Conservation (phyloP, 1,140 invertebrate genomes). For the Drosophila obscura region DNA sequence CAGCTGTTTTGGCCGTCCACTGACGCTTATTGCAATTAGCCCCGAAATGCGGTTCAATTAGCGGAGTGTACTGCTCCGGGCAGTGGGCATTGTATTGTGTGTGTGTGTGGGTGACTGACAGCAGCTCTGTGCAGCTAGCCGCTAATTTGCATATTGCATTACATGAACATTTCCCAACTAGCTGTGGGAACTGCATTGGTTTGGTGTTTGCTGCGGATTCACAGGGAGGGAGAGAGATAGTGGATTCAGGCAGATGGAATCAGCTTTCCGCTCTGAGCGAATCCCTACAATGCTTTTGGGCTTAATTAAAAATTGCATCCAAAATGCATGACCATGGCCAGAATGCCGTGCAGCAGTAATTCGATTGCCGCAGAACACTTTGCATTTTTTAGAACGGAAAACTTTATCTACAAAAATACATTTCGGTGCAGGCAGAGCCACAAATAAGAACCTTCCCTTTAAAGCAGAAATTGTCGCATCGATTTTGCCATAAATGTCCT, state of each 20-base stretch:
- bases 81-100: background rate
- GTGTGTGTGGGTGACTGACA: slow-evolving; percentile 5
- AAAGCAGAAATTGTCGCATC: slow-evolving; percentile 22
- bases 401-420: too few relatives aligned
- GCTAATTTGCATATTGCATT: slow-evolving; percentile 61
- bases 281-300: slow-evolving; percentile 16
- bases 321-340: slow-evolving; percentile 1
- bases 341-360: slow-evolving; percentile 28
- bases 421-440: background rate
- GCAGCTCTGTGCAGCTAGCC: slow-evolving; percentile 14
- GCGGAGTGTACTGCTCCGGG: slow-evolving; percentile 26
- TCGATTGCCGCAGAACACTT: slow-evolving; percentile 6
- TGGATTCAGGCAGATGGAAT: slow-evolving; percentile 3
- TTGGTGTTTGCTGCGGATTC: background rate
- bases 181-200: slow-evolving; percentile 9
- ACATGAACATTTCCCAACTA: slow-evolving; percentile 35
- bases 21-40: slow-evolving; percentile 41
- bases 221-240: background rate
- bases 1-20: too few relatives aligned
- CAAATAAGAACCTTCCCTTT: background rate
- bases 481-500: slow-evolving; percentile 31
- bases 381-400: too few relatives aligned
- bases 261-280: background rate
- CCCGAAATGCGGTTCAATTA: slow-evolving; percentile 52
- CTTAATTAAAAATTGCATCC: slow-evolving; percentile 45